A percentile compares a stretch with the other conserved stretches of the same genome.
These are phyloP conservation scores for Hippocampus comes DNA, from an alignment of 2,113 vertebrate species.

Conservation along the genomic window DNA sequence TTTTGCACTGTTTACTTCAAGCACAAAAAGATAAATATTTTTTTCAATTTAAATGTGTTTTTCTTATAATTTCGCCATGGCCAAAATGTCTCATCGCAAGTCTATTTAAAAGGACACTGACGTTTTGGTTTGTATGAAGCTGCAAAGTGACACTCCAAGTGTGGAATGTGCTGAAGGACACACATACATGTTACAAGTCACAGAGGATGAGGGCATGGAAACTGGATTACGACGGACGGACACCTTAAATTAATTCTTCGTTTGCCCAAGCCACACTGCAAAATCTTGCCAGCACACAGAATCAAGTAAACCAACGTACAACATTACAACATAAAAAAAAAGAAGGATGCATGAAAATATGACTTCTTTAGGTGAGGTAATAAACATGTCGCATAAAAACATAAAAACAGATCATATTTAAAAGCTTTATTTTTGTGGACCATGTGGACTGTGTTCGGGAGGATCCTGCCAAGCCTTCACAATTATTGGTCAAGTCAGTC, in stretches of 20 bases:
- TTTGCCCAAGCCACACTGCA: no score
- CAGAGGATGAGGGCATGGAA: conserved; percentile 20
- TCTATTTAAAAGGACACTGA: conserved; percentile 33
- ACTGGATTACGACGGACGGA: no score
- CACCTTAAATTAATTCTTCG: no score
- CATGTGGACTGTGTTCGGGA: conserved; percentile 16
- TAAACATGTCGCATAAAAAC: background rate
- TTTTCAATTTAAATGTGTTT: background rate
- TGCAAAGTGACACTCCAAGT: conserved; percentile 49
- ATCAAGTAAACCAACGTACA: no score
- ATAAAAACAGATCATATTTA: background rate
- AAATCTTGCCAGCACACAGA: no score
- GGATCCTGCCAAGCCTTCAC: conserved; percentile 12
- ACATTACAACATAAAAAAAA: no score
- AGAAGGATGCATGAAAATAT: no score
- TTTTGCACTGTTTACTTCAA: background rate
- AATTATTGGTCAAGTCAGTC: conserved; percentile 17
- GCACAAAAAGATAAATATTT: background rate
- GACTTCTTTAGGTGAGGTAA: background rate
- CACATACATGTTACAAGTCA: conserved; percentile 57
- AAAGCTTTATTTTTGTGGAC: conserved; percentile 4
- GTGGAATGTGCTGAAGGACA: conserved; percentile 63
- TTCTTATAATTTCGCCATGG: background rate
- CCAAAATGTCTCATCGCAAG: conserved; percentile 10
- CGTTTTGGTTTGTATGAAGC: conserved; percentile 50